These are phyloP conservation scores for Fregetta grallaria DNA, from an alignment of 2,113 vertebrate genomes.

Conservation along the genomic window DNA sequence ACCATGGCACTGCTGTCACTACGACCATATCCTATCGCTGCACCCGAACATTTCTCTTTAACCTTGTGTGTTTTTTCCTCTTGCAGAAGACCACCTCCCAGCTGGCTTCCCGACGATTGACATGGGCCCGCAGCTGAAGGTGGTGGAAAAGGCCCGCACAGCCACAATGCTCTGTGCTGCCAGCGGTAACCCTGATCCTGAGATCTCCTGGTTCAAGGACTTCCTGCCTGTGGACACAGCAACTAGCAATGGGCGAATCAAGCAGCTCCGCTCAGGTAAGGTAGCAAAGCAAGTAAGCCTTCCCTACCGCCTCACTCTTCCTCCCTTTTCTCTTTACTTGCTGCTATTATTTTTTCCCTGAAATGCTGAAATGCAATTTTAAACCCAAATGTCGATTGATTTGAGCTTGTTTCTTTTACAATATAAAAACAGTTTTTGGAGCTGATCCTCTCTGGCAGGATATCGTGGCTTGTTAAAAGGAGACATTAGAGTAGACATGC, in stretches of 20 bases:
- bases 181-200: constrained; percentile 92
- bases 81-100: constrained; percentile 92
- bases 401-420: constrained; percentile 5
- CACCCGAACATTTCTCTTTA: background rate
- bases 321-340: background rate
- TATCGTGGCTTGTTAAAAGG: background rate
- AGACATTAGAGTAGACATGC: background rate
- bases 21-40: background rate
- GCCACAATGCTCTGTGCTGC: constrained; percentile 98
- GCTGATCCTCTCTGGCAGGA: background rate
- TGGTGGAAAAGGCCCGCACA: constrained; percentile 92
- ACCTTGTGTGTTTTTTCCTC: background rate
- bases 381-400: background rate
- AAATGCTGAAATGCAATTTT: background rate
- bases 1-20: background rate
- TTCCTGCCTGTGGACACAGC: constrained; percentile 93
- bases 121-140: constrained; percentile 98
- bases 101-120: constrained; percentile 93
- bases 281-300: constrained; percentile 41
- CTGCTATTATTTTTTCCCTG: background rate
- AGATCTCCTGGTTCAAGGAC: constrained; percentile 98
- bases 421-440: background rate
- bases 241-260: constrained; percentile 90
- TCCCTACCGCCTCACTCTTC: background rate
- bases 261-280: constrained; percentile 97